phyloP scores from a whole-genome alignment of 2,888 invertebrate genomes.

The Nowickia ferox region DNA sequence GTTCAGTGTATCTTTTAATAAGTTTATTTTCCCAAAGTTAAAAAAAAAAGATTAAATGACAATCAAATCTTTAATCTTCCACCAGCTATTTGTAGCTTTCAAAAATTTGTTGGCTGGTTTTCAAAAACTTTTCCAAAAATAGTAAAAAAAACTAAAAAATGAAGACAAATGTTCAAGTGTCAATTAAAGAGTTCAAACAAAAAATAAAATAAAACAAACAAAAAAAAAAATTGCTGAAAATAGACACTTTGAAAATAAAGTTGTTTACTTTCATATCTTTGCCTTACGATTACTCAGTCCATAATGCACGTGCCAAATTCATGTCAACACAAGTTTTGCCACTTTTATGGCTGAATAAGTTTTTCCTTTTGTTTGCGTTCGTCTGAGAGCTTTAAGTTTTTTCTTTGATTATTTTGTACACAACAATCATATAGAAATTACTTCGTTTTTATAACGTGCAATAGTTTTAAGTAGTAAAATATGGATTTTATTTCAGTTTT shows the following conservation, averaged over 20 bases:
- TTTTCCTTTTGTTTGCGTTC: slow-evolving; percentile 2
- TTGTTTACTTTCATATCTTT: slow-evolving; percentile 31
- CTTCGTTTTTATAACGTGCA: not conserved
- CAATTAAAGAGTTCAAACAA: slow-evolving; percentile 42
- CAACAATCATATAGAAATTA: slow-evolving; percentile 21
- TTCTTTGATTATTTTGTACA: not conserved
- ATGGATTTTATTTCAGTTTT: not conserved
- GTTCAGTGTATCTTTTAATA: not conserved
- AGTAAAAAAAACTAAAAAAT: not conserved
- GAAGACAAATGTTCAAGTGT: slow-evolving; percentile 53
- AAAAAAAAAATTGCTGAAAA: slow-evolving; percentile 13
- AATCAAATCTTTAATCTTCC: slow-evolving; percentile 4
- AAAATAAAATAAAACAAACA: too few species aligned
- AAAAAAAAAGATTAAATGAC: too few species aligned
- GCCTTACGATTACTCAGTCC: not conserved
- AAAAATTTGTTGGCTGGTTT: slow-evolving; percentile 49
- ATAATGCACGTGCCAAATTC: slow-evolving; percentile 54
- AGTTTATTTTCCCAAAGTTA: not conserved
- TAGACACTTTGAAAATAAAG: slow-evolving; percentile 43
- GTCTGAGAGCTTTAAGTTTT: slow-evolving; percentile 10
- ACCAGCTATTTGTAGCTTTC: not conserved
- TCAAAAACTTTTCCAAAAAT: slow-evolving; percentile 36
- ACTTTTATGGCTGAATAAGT: slow-evolving; percentile 62
- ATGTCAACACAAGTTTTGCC: slow-evolving; percentile 62
- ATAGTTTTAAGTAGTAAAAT: slow-evolving; percentile 31